A percentile compares a stretch with the other conserved stretches of the same genome.
Conservation (phyloP, 1,140 invertebrate species). For the Lepidotrigona ventralis region DNA sequence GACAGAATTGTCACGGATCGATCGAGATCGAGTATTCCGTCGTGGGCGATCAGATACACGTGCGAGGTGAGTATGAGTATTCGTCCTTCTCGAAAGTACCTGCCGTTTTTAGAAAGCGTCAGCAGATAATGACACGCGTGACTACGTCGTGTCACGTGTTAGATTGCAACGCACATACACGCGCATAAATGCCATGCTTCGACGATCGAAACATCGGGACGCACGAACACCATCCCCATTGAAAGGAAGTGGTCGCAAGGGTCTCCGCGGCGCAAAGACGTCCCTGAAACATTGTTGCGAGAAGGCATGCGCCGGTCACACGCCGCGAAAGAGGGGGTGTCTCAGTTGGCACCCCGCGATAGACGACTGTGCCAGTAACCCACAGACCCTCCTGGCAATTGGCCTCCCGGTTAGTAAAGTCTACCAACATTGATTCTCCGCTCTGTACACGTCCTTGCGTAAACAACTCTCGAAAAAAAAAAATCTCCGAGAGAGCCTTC, state of each 20-base stretch:
- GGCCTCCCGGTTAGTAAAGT: conserved; percentile 76
- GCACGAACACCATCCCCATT: background rate
- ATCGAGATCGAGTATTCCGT: conserved; percentile 78
- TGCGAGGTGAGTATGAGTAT: conserved; percentile 73
- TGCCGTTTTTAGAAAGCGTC: too few relatives aligned
- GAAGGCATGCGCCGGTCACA: conserved; percentile 72
- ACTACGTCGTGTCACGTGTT: too few relatives aligned
- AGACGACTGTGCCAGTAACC: conserved; percentile 77
- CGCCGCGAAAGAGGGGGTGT: conserved; percentile 64
- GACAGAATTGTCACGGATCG: conserved; percentile 67
- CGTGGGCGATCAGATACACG: conserved; percentile 72
- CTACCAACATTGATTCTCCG: conserved; percentile 58
- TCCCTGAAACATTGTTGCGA: conserved; percentile 49
- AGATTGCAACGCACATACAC: too few relatives aligned
- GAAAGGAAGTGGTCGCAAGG: background rate
- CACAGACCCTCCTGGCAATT: conserved; percentile 74
- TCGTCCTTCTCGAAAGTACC: too few relatives aligned
- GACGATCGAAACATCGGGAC: background rate
- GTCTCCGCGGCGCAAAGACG: conserved; percentile 23
- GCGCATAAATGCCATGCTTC: too few relatives aligned
- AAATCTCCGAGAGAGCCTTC: background rate
- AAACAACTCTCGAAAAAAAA: conserved; percentile 45
- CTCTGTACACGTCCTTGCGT: conserved; percentile 37
- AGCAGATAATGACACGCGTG: too few relatives aligned
- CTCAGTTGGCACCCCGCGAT: conserved; percentile 71